These are phyloP conservation scores for Lethocerus indicus DNA, from an alignment of 1,140 invertebrate species.

Conservation along the genomic window DNA sequence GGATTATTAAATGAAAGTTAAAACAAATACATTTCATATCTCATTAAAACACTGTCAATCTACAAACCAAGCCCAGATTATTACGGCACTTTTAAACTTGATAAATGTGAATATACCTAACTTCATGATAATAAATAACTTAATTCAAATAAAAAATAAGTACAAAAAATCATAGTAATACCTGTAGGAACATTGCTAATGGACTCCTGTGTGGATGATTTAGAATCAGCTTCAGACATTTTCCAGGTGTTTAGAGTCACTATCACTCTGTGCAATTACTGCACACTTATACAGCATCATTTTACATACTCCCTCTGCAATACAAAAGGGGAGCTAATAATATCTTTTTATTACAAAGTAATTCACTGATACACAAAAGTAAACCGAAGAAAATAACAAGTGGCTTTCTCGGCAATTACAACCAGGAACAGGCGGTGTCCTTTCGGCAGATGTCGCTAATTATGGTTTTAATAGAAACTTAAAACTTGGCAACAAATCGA, in stretches of 20 bases:
- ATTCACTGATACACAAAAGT: background rate
- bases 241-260: conserved; percentile 1
- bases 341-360: background rate
- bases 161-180: background rate
- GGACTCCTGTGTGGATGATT: background rate
- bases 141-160: background rate
- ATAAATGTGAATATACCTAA: too few relatives aligned
- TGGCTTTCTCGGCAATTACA: background rate
- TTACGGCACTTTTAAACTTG: background rate
- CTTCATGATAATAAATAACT: background rate
- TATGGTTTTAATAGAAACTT: background rate
- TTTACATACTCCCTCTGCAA: conserved; percentile 8
- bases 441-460: background rate
- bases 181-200: conserved; percentile 4
- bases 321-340: background rate
- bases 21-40: too few relatives aligned
- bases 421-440: background rate
- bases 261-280: conserved; percentile 5
- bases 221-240: conserved; percentile 9
- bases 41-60: background rate
- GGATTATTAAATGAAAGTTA: too few relatives aligned
- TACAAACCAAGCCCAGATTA: background rate
- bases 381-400: background rate
- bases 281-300: conserved; percentile 5
- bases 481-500: background rate